Percentiles rank a stretch among this genome's conserved stretches.
phyloP scores from a whole-genome alignment of 2,888 invertebrate genomes.

The Tetropium fuscum region DNA sequence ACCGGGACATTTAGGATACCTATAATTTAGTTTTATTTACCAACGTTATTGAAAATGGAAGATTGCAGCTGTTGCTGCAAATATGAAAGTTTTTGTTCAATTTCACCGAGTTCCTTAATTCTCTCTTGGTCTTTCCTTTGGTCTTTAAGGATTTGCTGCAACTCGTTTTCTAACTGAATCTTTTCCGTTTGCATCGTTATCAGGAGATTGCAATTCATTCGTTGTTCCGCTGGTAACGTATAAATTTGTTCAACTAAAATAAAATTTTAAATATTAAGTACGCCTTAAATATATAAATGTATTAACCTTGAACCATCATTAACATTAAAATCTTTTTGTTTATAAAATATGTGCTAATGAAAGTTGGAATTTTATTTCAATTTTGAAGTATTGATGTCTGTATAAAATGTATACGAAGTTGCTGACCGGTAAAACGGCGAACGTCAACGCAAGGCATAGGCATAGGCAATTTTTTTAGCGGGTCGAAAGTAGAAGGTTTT shows the following conservation, averaged over 20 bases:
- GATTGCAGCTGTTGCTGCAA: conserved; percentile 46
- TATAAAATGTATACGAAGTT: too few relatives aligned
- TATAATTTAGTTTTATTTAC: too few relatives aligned
- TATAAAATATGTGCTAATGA: too few relatives aligned
- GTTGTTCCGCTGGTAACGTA: conserved; percentile 53
- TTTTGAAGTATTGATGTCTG: too few relatives aligned
- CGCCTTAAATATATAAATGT: not conserved
- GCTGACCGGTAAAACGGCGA: too few relatives aligned
- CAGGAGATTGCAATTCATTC: conserved; percentile 53
- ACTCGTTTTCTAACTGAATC: conserved; percentile 51
- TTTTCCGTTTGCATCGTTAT: conserved; percentile 57
- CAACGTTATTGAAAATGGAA: conserved; percentile 9
- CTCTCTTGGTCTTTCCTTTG: conserved; percentile 40
- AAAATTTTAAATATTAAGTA: not conserved
- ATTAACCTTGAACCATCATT: not conserved
- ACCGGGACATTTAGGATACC: too few relatives aligned
- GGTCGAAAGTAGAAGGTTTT: too few relatives aligned
- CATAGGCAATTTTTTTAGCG: too few relatives aligned
- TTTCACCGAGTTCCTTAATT: conserved; percentile 46
- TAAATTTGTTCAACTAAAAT: conserved; percentile 58
- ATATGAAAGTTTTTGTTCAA: conserved; percentile 47
- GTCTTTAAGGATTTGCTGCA: conserved; percentile 48
- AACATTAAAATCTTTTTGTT: not conserved
- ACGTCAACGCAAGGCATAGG: too few relatives aligned
- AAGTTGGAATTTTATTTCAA: too few relatives aligned